Evolutionary conservation across 92 coral and sea anemone genomes (phyloP).

Genomic region (Heliopora coerulea): DNA sequence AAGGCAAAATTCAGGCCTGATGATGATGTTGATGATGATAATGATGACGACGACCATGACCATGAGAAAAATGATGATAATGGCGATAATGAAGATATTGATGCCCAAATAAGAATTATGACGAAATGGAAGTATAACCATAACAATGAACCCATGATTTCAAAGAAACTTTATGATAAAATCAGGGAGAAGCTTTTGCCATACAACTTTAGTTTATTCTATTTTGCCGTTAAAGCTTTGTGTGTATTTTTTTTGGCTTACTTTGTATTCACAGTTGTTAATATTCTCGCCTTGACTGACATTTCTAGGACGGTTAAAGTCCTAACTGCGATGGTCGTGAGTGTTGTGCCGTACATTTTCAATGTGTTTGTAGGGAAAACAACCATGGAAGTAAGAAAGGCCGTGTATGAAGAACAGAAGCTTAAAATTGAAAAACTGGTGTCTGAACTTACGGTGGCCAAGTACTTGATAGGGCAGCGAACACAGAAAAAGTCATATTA

Average conservation of each 20-base stretch:
- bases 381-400: not conserved
- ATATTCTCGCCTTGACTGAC: not conserved
- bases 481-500: too few species aligned
- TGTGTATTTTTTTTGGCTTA: not conserved
- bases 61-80: not conserved
- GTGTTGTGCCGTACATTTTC: slow-evolving; percentile 2
- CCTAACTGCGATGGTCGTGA: not conserved
- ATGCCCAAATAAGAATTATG: too few species aligned
- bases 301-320: slow-evolving; percentile 1
- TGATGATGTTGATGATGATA: not conserved
- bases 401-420: not conserved
- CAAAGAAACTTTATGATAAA: not conserved
- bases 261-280: not conserved
- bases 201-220: not conserved
- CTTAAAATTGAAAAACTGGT: not conserved
- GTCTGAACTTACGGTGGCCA: not conserved
- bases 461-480: too few species aligned
- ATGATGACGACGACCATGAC: not conserved
- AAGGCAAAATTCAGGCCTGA: not conserved
- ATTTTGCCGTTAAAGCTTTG: not conserved
- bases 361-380: not conserved
- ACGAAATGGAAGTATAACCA: too few species aligned
- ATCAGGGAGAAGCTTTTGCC: not conserved
- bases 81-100: not conserved
- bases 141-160: too few species aligned